Base-by-base conservation (phyloP, 2,113 vertebrate species). In the Uropsilus gracilis region DNA sequence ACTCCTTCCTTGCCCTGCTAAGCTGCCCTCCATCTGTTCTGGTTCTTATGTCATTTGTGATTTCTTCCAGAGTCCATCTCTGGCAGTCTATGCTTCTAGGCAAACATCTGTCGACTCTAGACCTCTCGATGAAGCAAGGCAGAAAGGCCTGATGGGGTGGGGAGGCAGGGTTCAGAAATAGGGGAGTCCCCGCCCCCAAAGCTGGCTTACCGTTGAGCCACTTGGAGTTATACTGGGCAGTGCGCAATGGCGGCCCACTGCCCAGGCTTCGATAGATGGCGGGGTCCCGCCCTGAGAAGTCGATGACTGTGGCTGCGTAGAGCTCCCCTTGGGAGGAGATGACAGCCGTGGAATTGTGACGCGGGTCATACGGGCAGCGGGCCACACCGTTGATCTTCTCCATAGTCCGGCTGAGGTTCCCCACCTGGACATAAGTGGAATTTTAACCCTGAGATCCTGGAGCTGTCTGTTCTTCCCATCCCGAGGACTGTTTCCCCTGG, bases 261-360 rank as follows among this genome's bases (percentile, higher is more conserved):
- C 99, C 99, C 96, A 99, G 98, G 97, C 99, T 99, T 96, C 99
- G 99, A 98, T 99, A 99, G 97, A 99, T 99, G 97, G 99, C 99
- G 0, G 99, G 99, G 98, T 99, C 99, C 12, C 99, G 98, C 46
- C 99, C 99, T 0, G 99, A 99, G 98, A 99, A 99, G 98, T 99
- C 99, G 30, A 99, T 99, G 97, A 99, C 99, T 0, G 99, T 99
- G 86, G 99, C 99, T 0, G 99, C 99, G 1, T 99, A 99, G 82
- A 99, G 99, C 96, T 99, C 99, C 34, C 99, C 99, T 71, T 98
- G 99, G 96, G 99, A 99, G 39, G 99, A 99, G 98, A 99, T 99
- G 98, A 99, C 99, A 0, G 99, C 99, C 1, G 99, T 99, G 73
- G 99, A 99, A 98, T 99, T 99, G 97, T 99, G 99, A 4, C 99